Percentiles rank a stretch among this genome's conserved stretches.
Evolutionary conservation across 2,888 invertebrate genomes (phyloP).

Genomic region (Nebria salina): DNA sequence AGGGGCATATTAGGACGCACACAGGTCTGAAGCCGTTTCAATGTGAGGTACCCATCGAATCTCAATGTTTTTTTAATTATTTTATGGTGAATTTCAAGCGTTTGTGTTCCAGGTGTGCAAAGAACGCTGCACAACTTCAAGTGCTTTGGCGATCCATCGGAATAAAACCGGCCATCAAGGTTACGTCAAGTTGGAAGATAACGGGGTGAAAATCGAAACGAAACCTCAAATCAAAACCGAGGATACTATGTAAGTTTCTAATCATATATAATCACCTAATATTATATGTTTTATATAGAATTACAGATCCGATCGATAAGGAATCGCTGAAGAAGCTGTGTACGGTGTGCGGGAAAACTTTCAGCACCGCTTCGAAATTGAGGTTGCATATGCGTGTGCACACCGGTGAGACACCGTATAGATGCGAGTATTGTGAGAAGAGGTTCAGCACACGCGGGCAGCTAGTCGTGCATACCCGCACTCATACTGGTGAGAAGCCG

Average conservation of each 20-base stretch:
- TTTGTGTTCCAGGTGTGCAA: constrained; percentile 40
- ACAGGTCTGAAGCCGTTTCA: constrained; percentile 37
- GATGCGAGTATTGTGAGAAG: constrained; percentile 56
- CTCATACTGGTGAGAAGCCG: constrained; percentile 56
- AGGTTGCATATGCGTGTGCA: constrained; percentile 55
- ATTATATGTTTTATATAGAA: not conserved
- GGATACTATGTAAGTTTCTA: constrained; percentile 17
- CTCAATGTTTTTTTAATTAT: constrained; percentile 3
- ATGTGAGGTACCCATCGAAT: constrained; percentile 39
- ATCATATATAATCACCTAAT: not conserved
- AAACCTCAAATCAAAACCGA: constrained; percentile 7
- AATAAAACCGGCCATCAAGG: constrained; percentile 38
- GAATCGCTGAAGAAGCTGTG: constrained; percentile 50
- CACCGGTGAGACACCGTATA: constrained; percentile 55
- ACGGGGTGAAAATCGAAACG: constrained; percentile 16
- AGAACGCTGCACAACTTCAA: constrained; percentile 39
- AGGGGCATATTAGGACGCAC: constrained; percentile 50
- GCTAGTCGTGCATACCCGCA: constrained; percentile 54
- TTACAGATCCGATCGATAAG: constrained; percentile 31
- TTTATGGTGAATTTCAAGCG: not conserved
- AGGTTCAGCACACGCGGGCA: constrained; percentile 54
- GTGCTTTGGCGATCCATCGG: constrained; percentile 39
- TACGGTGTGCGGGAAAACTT: constrained; percentile 56
- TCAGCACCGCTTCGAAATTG: constrained; percentile 53
- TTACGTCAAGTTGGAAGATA: constrained; percentile 13